Conservation (phyloP, 64 coral and sea anemone species). For the Porites lutea region DNA sequence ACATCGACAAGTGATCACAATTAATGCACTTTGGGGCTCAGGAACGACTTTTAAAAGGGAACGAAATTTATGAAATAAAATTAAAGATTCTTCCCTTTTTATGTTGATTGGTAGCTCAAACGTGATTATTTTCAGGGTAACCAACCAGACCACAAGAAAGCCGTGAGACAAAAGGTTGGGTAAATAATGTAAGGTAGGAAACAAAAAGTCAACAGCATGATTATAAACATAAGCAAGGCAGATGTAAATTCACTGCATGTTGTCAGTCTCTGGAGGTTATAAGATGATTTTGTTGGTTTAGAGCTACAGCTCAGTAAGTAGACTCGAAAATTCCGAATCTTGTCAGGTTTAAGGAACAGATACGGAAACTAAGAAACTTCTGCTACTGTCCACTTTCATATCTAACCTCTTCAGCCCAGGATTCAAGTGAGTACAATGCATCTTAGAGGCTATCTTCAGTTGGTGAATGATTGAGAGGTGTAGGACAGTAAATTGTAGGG, state of each 20-base stretch:
- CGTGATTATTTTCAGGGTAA: background rate
- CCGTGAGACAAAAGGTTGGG: background rate
- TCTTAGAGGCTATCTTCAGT: background rate
- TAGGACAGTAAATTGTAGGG: background rate
- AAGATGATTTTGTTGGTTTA: background rate
- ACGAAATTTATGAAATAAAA: no score
- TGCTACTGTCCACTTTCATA: background rate
- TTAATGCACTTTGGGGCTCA: no score
- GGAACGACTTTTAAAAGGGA: no score
- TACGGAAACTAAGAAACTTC: background rate
- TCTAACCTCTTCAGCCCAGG: background rate
- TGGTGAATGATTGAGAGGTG: conserved; percentile 8
- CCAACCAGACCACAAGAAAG: conserved; percentile 3
- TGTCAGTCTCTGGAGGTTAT: conserved; percentile 6
- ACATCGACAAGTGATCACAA: no score
- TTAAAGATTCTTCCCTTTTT: background rate
- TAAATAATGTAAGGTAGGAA: conserved; percentile 12
- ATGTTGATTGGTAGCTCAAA: background rate
- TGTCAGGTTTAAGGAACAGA: background rate
- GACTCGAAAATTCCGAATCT: background rate
- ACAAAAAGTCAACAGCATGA: conserved; percentile 13
- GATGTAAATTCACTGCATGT: background rate
- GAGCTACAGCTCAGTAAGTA: background rate
- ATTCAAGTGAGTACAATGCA: conserved; percentile 2
- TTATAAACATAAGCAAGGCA: conserved; percentile 9